phyloP scores from a whole-genome alignment of 2,888 invertebrate genomes.

The Auanema sp. region DNA sequence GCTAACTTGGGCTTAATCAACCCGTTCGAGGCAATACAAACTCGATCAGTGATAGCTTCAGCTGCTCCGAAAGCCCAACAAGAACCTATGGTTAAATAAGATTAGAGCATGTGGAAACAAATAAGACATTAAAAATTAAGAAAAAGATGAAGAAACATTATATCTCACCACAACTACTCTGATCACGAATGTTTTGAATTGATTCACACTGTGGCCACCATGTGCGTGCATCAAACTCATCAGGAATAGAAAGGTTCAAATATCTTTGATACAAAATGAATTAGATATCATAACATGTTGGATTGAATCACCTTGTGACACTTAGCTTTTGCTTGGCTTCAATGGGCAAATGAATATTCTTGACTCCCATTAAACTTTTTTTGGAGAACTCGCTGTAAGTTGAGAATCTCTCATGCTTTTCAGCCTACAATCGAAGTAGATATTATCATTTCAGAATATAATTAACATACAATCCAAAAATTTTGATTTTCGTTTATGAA shows the following conservation, averaged over 20 bases:
- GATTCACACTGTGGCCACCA: constrained; percentile 13
- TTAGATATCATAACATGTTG: not conserved
- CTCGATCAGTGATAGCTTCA: constrained; percentile 67
- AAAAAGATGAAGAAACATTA: not conserved
- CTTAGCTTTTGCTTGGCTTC: constrained; percentile 11
- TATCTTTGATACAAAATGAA: constrained; percentile 1
- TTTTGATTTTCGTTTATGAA: constrained; percentile 7
- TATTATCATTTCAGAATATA: no score
- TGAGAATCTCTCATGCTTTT: constrained; percentile 36
- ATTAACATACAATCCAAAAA: constrained; percentile 7
- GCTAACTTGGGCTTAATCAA: constrained; percentile 6
- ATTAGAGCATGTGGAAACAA: no score
- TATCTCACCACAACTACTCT: constrained; percentile 13
- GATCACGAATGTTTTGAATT: constrained; percentile 11
- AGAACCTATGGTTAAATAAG: constrained; percentile 69
- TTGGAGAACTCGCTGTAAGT: constrained; percentile 42
- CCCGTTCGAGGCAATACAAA: constrained; percentile 66
- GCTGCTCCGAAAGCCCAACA: constrained; percentile 75
- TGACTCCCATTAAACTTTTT: constrained; percentile 26
- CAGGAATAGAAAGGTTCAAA: constrained; percentile 12
- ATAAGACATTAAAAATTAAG: no score
- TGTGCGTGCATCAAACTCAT: constrained; percentile 7
- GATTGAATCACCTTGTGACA: constrained; percentile 2
- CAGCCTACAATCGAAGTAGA: constrained; percentile 25
- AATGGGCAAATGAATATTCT: constrained; percentile 9